Evolutionary conservation across 2,113 vertebrate genomes (phyloP).

Genomic region (Ictalurus punctatus): DNA sequence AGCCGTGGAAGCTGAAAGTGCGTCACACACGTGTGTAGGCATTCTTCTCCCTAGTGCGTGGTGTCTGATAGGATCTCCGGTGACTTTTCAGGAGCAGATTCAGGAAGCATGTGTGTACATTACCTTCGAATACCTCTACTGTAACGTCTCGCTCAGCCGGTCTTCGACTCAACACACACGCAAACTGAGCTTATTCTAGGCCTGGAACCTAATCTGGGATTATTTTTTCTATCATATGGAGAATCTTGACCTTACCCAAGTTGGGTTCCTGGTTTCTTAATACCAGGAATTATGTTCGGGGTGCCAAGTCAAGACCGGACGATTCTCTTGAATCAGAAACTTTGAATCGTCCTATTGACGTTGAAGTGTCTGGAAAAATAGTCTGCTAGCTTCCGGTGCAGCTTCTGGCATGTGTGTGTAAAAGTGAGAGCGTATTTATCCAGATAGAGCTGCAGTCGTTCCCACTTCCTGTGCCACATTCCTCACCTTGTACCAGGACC

Average conservation of each 20-base stretch:
- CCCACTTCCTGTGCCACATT: constrained; percentile 65
- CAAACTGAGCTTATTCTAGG: not conserved
- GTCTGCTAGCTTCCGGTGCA: constrained; percentile 56
- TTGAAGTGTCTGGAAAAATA: not conserved
- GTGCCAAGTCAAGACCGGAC: not conserved
- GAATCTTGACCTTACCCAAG: not conserved
- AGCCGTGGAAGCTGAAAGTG: not conserved
- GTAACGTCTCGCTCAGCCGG: not conserved
- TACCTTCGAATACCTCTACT: not conserved
- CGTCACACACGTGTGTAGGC: not conserved
- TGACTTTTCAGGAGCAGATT: constrained; percentile 1
- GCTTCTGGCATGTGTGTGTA: constrained; percentile 59
- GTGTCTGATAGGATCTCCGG: constrained; percentile 5
- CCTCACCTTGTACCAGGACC: constrained; percentile 37
- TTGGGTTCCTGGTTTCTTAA: not conserved
- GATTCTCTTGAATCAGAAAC: not conserved
- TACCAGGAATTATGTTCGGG: not conserved
- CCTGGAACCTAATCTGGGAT: not conserved
- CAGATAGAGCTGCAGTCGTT: constrained; percentile 52
- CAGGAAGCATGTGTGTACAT: constrained; percentile 10
- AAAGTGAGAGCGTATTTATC: constrained; percentile 43
- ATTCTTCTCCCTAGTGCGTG: constrained; percentile 2
- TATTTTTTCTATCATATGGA: not conserved
- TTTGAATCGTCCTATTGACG: not conserved
- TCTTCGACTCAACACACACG: not conserved